phyloP scores from a whole-genome alignment of 1,140 invertebrate species.

The Theocolax elegans region DNA sequence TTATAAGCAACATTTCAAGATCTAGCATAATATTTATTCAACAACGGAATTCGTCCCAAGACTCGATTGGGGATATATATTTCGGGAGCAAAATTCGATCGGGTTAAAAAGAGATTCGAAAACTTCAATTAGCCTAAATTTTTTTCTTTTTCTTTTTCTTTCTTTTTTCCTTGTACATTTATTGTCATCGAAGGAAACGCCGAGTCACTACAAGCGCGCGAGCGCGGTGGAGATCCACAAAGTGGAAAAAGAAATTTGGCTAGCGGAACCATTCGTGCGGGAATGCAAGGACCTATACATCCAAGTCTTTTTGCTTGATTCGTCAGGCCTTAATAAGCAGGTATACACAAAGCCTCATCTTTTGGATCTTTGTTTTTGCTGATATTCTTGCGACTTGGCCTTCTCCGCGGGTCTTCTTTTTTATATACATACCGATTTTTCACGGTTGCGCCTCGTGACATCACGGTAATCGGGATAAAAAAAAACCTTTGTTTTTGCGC shows the following conservation, averaged over 20 bases:
- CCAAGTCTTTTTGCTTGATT: neutral
- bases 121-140: constrained; percentile 35
- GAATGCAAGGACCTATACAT: constrained; percentile 44
- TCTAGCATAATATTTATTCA: no score
- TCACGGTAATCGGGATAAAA: neutral
- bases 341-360: neutral
- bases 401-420: neutral
- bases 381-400: constrained; percentile 5
- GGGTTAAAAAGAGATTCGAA: constrained; percentile 15
- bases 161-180: no score
- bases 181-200: constrained; percentile 25
- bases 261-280: constrained; percentile 46
- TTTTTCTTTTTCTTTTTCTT: no score
- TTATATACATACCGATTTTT: constrained; percentile 18
- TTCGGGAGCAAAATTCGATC: no score
- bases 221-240: constrained; percentile 16
- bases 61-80: no score
- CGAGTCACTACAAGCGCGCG: constrained; percentile 21
- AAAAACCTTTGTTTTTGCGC: neutral
- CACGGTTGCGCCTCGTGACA: constrained; percentile 6
- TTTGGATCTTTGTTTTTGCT: constrained; percentile 22
- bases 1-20: neutral
- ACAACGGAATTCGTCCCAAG: no score
- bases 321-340: neutral
- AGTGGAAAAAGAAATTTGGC: constrained; percentile 43